Base-by-base conservation (phyloP, 1,140 invertebrate genomes). In the Megalonaias nervosa region DNA sequence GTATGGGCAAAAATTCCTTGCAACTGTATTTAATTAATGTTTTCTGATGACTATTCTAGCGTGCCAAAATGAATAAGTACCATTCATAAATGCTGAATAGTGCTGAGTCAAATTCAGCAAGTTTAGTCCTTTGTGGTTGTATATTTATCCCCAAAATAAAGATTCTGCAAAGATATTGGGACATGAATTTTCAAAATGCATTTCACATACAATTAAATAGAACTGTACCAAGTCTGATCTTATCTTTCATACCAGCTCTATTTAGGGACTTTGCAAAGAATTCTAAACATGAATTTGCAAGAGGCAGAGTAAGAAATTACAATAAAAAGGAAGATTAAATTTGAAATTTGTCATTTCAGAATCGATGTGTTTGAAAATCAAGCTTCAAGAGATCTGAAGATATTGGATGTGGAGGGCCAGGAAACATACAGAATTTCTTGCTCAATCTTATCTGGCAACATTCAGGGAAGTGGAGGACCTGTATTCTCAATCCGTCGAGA, bases 351-450 rank as follows among this genome's bases (percentile, higher is more conserved):
- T 56, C 26, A 38, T 77, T 77, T 66, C 65, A 77, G 76, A 19
- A 23, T 77, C 13, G 21, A 48, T 14, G 38, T 72, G 12, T 6
- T 6, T 19, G 76, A 77, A 55, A 78, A 78, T 55, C 5, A 14
- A 6, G 16, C 14, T n/a, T n/a, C n/a, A 23, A 0, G 23, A 23
- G 38, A 23, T 55, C 17, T 78, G 21, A n/a, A 68, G 66, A 38
- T 1, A 31, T n/a, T 78, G 1, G 66, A 78, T 69, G 76, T 78
- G 15, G 76, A 68, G 4, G 73, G 73, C 66, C 76, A 78, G 65
- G 23, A 26, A 38, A 56, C n/a, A 17, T 23, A 72, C 11, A 19
- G 58, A 15, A 26, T 67, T 23, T 26, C 26, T n/a, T 78, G 76
- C 48, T 60, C 61, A 26, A 72, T 78, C 19, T 60, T 75, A n/a